Conservation (phyloP, 2,888 invertebrate genomes). For the Hydraecia micacea region DNA sequence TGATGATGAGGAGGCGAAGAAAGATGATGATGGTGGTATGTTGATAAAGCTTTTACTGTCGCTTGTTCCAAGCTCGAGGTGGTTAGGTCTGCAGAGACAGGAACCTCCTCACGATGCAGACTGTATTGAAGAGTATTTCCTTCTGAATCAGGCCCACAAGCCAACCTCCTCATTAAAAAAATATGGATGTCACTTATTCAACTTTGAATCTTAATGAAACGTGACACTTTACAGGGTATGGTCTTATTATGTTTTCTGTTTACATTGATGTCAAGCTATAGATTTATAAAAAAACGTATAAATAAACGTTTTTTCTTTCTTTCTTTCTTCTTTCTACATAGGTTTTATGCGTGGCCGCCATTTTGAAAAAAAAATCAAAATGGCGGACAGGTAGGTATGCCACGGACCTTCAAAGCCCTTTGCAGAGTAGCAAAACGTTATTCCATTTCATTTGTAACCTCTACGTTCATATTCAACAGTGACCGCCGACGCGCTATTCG, state of each 20-base stretch:
- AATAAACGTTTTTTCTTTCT: too few relatives aligned
- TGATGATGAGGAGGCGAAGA: constrained; percentile 88
- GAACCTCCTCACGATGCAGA: background rate
- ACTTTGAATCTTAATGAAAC: background rate
- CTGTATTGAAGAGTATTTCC: too few relatives aligned
- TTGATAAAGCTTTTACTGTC: background rate
- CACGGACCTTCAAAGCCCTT: background rate
- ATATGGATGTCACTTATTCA: background rate
- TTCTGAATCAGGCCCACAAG: too few relatives aligned
- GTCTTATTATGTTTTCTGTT: background rate
- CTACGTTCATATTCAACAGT: constrained; percentile 78
- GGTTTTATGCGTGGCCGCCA: background rate
- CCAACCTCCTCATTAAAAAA: too few relatives aligned
- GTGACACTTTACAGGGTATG: background rate
- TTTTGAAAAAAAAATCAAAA: background rate
- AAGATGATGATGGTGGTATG: constrained; percentile 80
- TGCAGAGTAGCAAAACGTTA: background rate
- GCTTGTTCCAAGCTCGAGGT: background rate
- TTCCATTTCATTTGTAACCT: background rate
- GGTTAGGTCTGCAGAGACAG: background rate
- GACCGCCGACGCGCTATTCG: constrained; percentile 96
- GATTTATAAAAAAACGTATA: too few relatives aligned
- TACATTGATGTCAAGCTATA: too few relatives aligned
- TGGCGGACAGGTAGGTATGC: background rate
- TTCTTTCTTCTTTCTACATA: too few relatives aligned